These are phyloP conservation scores for Setophaga coronata DNA, from an alignment of 2,113 vertebrate species.

Conservation along the genomic window DNA sequence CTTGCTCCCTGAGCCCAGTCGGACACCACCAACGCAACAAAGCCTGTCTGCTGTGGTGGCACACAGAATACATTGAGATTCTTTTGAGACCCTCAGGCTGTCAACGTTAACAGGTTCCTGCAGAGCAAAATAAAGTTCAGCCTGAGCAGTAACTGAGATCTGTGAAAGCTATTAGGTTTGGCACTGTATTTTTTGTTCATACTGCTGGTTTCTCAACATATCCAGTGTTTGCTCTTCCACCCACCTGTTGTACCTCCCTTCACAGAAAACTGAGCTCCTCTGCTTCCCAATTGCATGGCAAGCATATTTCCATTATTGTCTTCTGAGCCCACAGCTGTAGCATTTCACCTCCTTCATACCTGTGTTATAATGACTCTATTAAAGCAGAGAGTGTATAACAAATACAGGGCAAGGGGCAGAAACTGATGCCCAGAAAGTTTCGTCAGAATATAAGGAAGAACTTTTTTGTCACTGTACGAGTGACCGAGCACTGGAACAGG, in stretches of 20 bases:
- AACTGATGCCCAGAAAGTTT: neutral
- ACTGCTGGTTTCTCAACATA: neutral
- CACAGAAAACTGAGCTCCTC: neutral
- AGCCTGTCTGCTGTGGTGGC: neutral
- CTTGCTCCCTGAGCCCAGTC: fast-evolving
- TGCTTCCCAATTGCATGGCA: fast-evolving
- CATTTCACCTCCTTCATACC: neutral
- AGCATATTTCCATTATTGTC: neutral
- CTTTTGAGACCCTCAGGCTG: neutral
- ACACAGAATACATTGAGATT: neutral
- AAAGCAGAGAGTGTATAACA: neutral
- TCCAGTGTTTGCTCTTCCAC: neutral
- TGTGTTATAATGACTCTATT: neutral
- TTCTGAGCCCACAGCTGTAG: neutral
- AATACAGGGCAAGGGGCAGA: neutral
- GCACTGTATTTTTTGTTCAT: neutral
- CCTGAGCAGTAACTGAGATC: neutral
- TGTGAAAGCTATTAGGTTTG: neutral
- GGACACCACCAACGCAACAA: fast-evolving
- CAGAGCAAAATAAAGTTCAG: neutral
- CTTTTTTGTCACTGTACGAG: neutral
- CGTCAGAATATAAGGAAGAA: neutral
- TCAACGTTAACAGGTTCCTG: neutral
- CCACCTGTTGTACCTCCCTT: neutral
- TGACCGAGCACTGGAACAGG: neutral